These are phyloP conservation scores for Rhinophrynus dorsalis DNA, from an alignment of 2,797 vertebrate species.

Conservation along the genomic window DNA sequence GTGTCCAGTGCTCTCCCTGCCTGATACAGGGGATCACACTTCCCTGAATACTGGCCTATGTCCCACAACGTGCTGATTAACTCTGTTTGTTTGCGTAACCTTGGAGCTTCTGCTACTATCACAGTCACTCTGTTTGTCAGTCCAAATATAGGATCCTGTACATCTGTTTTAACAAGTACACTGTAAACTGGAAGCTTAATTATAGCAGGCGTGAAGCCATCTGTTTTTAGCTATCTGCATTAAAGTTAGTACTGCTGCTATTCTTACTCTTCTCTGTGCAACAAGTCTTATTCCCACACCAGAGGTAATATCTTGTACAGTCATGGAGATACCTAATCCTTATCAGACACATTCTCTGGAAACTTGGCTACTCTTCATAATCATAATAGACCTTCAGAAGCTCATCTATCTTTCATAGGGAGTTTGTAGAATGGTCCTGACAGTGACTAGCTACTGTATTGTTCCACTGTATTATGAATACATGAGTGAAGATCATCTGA, in stretches of 20 bases:
- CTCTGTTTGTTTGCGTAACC: constrained; percentile 43
- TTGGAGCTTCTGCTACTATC: constrained; percentile 29
- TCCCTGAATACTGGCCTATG: neutral
- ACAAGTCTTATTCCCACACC: constrained; percentile 61
- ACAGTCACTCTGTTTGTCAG: neutral
- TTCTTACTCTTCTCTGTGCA: constrained; percentile 56
- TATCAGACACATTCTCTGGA: constrained; percentile 79
- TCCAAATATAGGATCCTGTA: neutral
- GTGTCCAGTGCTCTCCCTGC: neutral
- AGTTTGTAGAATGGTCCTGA: constrained; percentile 13
- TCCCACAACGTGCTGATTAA: constrained; percentile 2
- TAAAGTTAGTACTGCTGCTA: constrained; percentile 59
- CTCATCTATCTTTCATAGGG: constrained; percentile 35
- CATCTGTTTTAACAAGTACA: constrained; percentile 15
- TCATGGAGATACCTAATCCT: constrained; percentile 64
- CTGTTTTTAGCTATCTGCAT: constrained; percentile 58
- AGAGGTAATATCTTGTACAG: constrained; percentile 61
- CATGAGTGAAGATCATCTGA: neutral
- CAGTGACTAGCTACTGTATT: neutral
- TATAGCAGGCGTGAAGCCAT: constrained; percentile 52
- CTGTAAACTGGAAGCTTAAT: constrained; percentile 43
- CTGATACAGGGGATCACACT: constrained; percentile 10
- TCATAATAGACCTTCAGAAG: constrained; percentile 13
- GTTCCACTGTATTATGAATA: constrained; percentile 22
- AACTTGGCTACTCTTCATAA: constrained; percentile 67